phyloP scores from a whole-genome alignment of 1,140 invertebrate species.

The Plodia interpunctella region DNA sequence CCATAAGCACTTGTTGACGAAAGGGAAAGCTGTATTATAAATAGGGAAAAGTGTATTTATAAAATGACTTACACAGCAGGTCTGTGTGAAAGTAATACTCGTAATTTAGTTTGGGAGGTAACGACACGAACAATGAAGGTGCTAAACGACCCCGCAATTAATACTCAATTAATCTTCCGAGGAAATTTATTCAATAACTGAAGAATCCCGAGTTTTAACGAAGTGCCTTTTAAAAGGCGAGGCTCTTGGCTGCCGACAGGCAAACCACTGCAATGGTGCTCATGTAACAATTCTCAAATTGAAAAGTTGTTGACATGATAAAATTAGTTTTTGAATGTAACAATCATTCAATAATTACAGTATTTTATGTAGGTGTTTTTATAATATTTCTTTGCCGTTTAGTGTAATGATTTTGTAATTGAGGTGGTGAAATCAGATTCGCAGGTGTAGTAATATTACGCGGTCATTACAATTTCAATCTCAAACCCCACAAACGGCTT shows the following conservation, averaged over 20 bases:
- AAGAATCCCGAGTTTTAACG: slow-evolving; percentile 16
- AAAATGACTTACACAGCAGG: not conserved
- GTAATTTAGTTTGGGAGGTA: slow-evolving; percentile 23
- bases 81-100: slow-evolving; percentile 8
- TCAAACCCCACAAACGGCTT: not conserved
- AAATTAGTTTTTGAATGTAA: too few species aligned
- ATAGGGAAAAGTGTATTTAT: too few species aligned
- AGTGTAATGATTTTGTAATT: too few species aligned
- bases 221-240: slow-evolving; percentile 11
- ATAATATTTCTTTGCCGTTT: too few species aligned
- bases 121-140: slow-evolving; percentile 46
- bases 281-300: too few species aligned
- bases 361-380: too few species aligned
- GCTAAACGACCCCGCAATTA: slow-evolving; percentile 68
- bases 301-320: too few species aligned
- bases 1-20: not conserved
- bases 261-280: too few species aligned
- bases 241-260: not conserved
- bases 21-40: not conserved
- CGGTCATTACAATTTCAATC: not conserved
- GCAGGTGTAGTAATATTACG: not conserved
- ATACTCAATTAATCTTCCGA: slow-evolving; percentile 59
- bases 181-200: slow-evolving; percentile 63
- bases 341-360: too few species aligned
- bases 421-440: not conserved